phyloP scores from a whole-genome alignment of 37 sponge, comb jelly and placozoan genomes.

The Beroe forskalii region DNA sequence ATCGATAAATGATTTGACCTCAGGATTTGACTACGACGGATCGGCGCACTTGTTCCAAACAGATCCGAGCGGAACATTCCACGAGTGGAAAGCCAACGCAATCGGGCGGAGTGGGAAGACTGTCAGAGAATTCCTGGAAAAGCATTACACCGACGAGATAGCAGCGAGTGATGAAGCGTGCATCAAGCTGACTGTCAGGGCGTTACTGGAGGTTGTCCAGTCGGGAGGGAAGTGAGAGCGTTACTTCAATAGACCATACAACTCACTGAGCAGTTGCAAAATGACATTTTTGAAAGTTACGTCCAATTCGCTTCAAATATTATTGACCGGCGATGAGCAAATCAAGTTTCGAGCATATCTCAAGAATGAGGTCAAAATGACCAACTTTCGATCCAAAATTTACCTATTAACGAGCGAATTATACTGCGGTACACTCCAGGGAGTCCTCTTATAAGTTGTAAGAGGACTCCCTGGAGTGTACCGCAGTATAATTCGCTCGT shows the following conservation, averaged over 20 bases:
- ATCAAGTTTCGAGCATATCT: too few species aligned
- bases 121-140: conserved; percentile 96
- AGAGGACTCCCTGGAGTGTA: too few species aligned
- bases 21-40: conserved; percentile 90
- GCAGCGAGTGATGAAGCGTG: conserved; percentile 76
- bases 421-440: too few species aligned
- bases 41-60: conserved; percentile 92
- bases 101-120: conserved; percentile 94
- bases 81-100: conserved; percentile 97
- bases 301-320: too few species aligned
- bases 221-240: conserved; percentile 24
- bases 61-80: conserved; percentile 95
- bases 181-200: conserved; percentile 85
- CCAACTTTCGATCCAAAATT: too few species aligned
- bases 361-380: too few species aligned
- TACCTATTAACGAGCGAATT: too few species aligned
- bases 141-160: conserved; percentile 87
- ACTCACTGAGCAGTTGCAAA: neutral
- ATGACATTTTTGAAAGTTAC: neutral
- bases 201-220: conserved; percentile 80
- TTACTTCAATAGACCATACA: neutral
- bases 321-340: too few species aligned
- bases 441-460: too few species aligned
- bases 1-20: too few species aligned
- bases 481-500: too few species aligned